phyloP scores from a whole-genome alignment of 2,888 invertebrate genomes.

The Caenorhabditis sp. region DNA sequence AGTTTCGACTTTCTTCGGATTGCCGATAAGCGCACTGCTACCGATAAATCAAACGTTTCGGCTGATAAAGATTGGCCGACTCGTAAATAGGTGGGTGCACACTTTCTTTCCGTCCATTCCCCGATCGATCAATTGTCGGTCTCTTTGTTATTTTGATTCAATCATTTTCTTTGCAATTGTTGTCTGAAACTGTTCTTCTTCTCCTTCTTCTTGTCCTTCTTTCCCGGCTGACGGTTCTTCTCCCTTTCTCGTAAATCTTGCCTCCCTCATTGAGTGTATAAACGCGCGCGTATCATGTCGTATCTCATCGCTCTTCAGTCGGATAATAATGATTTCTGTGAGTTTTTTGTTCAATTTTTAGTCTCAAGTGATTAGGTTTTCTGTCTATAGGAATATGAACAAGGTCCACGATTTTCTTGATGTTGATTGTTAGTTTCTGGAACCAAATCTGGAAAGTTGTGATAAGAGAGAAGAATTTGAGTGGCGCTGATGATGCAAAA shows the following conservation, averaged over 20 bases:
- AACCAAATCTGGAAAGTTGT: too few relatives aligned
- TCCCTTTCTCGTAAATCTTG: conserved; percentile 22
- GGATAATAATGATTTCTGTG: conserved; percentile 14
- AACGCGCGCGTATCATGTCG: conserved; percentile 1
- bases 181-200: conserved; percentile 3
- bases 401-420: too few relatives aligned
- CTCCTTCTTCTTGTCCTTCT: neutral
- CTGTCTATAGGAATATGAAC: too few relatives aligned
- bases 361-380: neutral
- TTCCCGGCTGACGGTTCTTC: neutral
- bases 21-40: conserved; percentile 12
- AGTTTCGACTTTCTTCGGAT: neutral
- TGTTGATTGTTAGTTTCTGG: too few relatives aligned
- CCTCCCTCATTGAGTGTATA: neutral
- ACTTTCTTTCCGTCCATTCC: conserved; percentile 3
- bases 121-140: conserved; percentile 23
- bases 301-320: conserved; percentile 2
- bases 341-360: conserved; percentile 7
- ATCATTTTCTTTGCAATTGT: conserved; percentile 17
- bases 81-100: conserved; percentile 10
- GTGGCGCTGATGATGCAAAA: too few relatives aligned
- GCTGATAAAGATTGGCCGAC: conserved; percentile 17
- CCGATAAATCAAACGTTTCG: conserved; percentile 34
- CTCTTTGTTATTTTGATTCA: conserved; percentile 19
- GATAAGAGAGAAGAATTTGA: too few relatives aligned